Percentiles rank a stretch among this genome's conserved stretches.
Conservation (phyloP, 2,888 invertebrate genomes). For the Cheilosia scutellata region DNA sequence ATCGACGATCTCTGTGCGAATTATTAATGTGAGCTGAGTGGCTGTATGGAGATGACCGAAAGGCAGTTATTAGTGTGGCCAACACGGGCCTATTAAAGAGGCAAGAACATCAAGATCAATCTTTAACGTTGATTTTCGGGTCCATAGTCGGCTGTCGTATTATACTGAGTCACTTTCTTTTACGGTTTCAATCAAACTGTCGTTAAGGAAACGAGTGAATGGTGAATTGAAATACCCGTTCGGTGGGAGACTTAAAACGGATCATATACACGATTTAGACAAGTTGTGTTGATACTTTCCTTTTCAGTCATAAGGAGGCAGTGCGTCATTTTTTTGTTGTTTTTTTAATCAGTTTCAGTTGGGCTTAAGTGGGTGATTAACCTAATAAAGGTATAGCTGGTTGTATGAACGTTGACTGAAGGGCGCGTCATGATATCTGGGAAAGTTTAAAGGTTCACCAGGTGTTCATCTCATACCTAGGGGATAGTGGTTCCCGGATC, state of each 20-base stretch:
- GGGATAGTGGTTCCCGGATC: too few relatives aligned
- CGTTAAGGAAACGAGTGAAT: slow-evolving; percentile 37
- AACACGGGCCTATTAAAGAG: slow-evolving; percentile 46
- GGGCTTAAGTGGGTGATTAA: slow-evolving; percentile 6
- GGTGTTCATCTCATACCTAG: too few relatives aligned
- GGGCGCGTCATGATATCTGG: too few relatives aligned
- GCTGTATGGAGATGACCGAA: slow-evolving; percentile 18
- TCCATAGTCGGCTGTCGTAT: neutral
- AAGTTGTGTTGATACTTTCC: slow-evolving; percentile 41
- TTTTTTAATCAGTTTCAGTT: neutral
- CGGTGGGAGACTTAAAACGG: slow-evolving; percentile 22
- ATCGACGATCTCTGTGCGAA: slow-evolving; percentile 13
- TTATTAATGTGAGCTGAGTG: slow-evolving; percentile 25
- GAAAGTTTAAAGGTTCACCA: too few relatives aligned
- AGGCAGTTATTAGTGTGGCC: slow-evolving; percentile 52
- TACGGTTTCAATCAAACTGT: slow-evolving; percentile 61
- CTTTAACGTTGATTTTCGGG: slow-evolving; percentile 44
- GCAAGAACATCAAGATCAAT: slow-evolving; percentile 62
- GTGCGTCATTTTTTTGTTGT: neutral
- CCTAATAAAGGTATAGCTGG: neutral
- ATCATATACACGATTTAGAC: slow-evolving; percentile 29
- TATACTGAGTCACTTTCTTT: slow-evolving; percentile 58
- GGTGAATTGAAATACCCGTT: slow-evolving; percentile 50
- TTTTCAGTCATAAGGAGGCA: slow-evolving; percentile 23
- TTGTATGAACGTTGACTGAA: neutral